Percentiles rank a stretch among this genome's conserved stretches.
phyloP scores from a whole-genome alignment of 2,888 invertebrate species.

The Drosophila sordidapex region DNA sequence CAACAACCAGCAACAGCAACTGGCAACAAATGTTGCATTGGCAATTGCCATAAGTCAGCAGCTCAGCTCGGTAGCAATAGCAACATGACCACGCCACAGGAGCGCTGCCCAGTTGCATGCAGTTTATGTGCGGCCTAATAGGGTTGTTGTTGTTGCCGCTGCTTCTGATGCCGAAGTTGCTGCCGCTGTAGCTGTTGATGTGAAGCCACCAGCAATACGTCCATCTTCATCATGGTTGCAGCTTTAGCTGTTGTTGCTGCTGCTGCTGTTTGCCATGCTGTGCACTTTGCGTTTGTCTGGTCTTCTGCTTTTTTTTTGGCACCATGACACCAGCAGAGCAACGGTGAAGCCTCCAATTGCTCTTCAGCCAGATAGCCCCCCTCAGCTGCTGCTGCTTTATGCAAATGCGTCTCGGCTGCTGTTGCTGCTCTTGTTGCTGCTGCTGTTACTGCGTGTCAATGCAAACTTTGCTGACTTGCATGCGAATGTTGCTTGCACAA shows the following conservation, averaged over 20 bases:
- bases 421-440: constrained; percentile 45
- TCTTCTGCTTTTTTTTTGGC: constrained; percentile 65
- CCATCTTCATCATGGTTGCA: constrained; percentile 79
- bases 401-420: constrained; percentile 78
- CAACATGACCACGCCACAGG: constrained; percentile 78
- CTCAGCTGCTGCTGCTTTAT: constrained; percentile 77
- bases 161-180: constrained; percentile 17
- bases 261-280: constrained; percentile 66
- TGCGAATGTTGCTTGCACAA: constrained; percentile 82
- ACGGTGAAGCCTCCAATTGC: constrained; percentile 41
- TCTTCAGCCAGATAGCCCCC: constrained; percentile 23
- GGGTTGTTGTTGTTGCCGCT: constrained; percentile 64
- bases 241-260: constrained; percentile 49
- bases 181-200: constrained; percentile 54
- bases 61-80: constrained; percentile 71
- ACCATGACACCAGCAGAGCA: constrained; percentile 78
- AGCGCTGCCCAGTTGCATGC: constrained; percentile 70
- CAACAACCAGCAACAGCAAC: constrained; percentile 47
- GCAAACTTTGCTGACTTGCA: constrained; percentile 83
- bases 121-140: constrained; percentile 78
- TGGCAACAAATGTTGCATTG: constrained; percentile 80
- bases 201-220: constrained; percentile 82
- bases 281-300: constrained; percentile 77
- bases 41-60: constrained; percentile 80
- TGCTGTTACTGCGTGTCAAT: constrained; percentile 82